Base-by-base conservation (phyloP, 2,797 vertebrate species). In the Rhabdomys pumilio region DNA sequence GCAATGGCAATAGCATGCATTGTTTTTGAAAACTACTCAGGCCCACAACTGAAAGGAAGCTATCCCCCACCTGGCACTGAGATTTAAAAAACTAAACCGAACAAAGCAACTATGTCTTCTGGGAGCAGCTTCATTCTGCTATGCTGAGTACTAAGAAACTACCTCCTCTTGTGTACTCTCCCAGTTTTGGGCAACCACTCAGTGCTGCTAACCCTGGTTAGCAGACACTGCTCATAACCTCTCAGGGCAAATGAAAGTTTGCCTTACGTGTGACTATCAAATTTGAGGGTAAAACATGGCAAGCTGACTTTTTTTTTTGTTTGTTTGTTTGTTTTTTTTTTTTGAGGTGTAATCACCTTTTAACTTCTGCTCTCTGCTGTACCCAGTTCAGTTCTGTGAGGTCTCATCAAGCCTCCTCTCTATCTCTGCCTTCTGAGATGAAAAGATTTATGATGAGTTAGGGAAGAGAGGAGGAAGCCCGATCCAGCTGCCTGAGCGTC, bases 401-500 rank as follows among this genome's bases (percentile, higher is more conserved):
- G 22, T 87, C 41, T 84, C 67, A 61, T 63, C 79, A 29, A 31
- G 24, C 13, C 53, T 29, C 15, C 14, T 73, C 55, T 61, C 79
- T 13, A 44, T 55, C 53, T 92, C 67, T 84, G 69, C 87, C 84
- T 93, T 93, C 44, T 15, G 26, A 72, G 73, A 82, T 53, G 73
- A 95, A n/a, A 61, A 47, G 38, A 29, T 24, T 47, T 55, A 29
- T 65, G 26, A 44, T 86, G 44, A 85, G 22, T 24, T 72, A 88
- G n/a, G 67, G 47, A 65, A 31, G 72, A 50, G 61, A 67, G 47
- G 19, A 61, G 44, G 67, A 89, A 72, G 50, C 22, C 12, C 50
- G 34, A 59, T 53, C 61, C 53, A 73, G 75, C 41, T 26, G 69
- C 26, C 91, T 47, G 44, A 59, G 38, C 69, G 29, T 91, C 90